Percentiles rank a stretch among this genome's conserved stretches.
phyloP scores from a whole-genome alignment of 2,888 invertebrate genomes.

The Alentia gelatinosa region DNA sequence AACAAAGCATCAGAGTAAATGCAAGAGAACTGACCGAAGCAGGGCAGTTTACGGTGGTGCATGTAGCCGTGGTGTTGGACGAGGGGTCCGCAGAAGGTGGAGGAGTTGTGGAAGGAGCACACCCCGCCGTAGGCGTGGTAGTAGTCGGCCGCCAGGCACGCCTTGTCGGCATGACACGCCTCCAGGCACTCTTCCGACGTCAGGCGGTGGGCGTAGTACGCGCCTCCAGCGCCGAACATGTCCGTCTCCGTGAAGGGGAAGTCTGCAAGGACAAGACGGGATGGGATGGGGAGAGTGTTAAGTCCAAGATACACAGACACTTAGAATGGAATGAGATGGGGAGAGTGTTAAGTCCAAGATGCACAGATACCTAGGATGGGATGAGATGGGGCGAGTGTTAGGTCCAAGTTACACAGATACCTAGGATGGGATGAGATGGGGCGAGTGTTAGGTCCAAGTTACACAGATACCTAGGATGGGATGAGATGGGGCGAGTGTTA shows the following conservation, averaged over 20 bases:
- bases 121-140: constrained; percentile 4
- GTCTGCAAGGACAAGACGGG: not conserved
- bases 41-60: constrained; percentile 14
- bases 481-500: no score
- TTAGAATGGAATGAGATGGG: no score
- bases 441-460: no score
- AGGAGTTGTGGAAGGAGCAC: constrained; percentile 30
- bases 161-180: not conserved
- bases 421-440: no score
- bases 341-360: no score
- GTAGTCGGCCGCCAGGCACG: constrained; percentile 26
- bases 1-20: no score
- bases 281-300: no score
- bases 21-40: not conserved
- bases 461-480: no score
- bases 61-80: not conserved
- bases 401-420: no score
- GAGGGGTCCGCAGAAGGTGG: not conserved
- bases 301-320: no score
- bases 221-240: not conserved
- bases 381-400: no score
- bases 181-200: not conserved
- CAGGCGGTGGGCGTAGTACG: not conserved
- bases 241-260: not conserved
- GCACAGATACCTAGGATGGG: no score